Percentiles rank a stretch among this genome's conserved stretches.
Conservation (phyloP, 2,113 vertebrate genomes). For the Prionailurus bengalensis region DNA sequence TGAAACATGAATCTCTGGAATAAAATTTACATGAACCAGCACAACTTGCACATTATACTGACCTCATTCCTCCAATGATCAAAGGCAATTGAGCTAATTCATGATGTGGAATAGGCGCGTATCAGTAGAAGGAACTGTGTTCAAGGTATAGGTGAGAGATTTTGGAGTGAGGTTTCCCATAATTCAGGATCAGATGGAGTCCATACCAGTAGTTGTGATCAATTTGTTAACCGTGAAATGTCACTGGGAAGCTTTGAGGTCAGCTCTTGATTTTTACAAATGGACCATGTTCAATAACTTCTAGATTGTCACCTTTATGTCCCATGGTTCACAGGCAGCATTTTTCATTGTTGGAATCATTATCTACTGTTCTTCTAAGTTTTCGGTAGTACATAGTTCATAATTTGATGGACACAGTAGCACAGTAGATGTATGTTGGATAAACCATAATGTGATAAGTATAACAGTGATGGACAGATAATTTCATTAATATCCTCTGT, state of each 20-base stretch:
- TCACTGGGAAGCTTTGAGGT: fast-evolving
- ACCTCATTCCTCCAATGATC: background rate
- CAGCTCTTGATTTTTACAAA: background rate
- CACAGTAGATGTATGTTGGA: fast-evolving
- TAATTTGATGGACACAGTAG: fast-evolving
- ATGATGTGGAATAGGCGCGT: fast-evolving
- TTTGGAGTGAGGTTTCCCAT: fast-evolving
- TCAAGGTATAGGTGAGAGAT: background rate
- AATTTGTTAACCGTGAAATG: too few relatives aligned
- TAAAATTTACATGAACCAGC: background rate
- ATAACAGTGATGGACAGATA: fast-evolving
- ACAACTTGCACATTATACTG: background rate
- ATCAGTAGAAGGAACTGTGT: too few relatives aligned
- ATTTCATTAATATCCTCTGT: background rate
- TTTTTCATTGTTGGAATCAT: background rate
- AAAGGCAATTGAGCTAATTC: fast-evolving
- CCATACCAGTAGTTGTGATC: fast-evolving
- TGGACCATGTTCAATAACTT: fast-evolving
- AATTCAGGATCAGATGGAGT: too few relatives aligned
- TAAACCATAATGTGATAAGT: too few relatives aligned
- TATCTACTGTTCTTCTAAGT: background rate
- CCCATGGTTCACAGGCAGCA: background rate
- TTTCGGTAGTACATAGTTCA: fast-evolving
- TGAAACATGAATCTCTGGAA: background rate
- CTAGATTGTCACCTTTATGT: background rate